These are phyloP conservation scores for Clarias batrachus DNA, from an alignment of 2,113 vertebrate genomes.

Conservation along the genomic window DNA sequence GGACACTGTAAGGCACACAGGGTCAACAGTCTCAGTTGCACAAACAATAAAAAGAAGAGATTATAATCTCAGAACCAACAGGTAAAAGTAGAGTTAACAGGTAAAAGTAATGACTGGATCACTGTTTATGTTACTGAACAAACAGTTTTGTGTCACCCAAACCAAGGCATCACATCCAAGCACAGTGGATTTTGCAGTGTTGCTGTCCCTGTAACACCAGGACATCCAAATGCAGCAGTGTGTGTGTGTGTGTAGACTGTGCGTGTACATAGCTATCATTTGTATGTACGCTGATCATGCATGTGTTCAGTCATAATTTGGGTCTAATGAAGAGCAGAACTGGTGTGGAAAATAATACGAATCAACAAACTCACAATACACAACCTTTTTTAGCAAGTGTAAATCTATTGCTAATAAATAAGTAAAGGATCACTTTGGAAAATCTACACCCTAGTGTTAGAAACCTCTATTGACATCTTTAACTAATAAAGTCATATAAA, in stretches of 20 bases:
- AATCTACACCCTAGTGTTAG: slow-evolving; percentile 8
- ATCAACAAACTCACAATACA: not conserved
- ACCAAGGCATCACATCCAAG: not conserved
- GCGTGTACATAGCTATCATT: not conserved
- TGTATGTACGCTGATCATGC: not conserved
- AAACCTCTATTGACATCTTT: not conserved
- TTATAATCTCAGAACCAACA: not conserved
- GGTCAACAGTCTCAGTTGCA: not conserved
- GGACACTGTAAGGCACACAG: not conserved
- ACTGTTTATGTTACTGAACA: not conserved
- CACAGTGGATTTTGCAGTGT: not conserved
- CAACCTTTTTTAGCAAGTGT: not conserved
- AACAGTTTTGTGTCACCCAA: not conserved
- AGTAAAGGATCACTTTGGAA: not conserved
- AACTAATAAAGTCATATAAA: slow-evolving; percentile 19
- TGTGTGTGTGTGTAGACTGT: not conserved
- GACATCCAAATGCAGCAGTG: not conserved
- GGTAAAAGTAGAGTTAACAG: not conserved
- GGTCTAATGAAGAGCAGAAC: not conserved
- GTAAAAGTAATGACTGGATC: not conserved
- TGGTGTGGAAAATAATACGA: not conserved
- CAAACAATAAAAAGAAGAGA: not conserved
- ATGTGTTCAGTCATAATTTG: not conserved
- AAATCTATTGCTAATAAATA: slow-evolving; percentile 27
- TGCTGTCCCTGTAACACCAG: not conserved